Base-by-base conservation (phyloP, 2,113 vertebrate genomes). In the Oryzias javanicus region DNA sequence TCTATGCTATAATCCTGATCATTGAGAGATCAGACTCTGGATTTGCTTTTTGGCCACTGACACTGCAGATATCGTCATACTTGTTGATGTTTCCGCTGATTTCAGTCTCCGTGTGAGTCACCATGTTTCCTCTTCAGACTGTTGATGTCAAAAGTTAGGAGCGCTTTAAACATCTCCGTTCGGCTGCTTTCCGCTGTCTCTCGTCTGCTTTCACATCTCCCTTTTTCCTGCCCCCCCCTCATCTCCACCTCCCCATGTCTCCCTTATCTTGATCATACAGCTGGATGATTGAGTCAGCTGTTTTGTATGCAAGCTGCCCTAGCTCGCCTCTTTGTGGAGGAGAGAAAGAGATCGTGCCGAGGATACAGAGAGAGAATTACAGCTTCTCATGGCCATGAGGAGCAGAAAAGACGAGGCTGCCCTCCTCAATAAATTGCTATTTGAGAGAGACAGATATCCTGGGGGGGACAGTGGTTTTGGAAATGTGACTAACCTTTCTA, bases 281-380 rank as follows among this genome's bases (percentile, higher is more conserved):
- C 89, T 86, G 90, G 88, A 91, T 91, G 93, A 92, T 93, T 91
- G 92, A 94, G 93, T 90, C 93, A 92, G 93, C 93, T 94, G 88
- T 92, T 93, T 94, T 93, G 93, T 88, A 89, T 89, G 89, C 91
- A 86, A 88, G 82, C 86, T 91, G 93, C 90, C 88, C 85, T 86
- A 90, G 91, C 90, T 89, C 86, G 88, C 78, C 86, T 91, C 90
- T 90, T 87, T 90, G 89, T 86, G 68, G 81, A 80, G 82, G 86
- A 82, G 73, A 78, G 88, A 81, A 87, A 79, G 76, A 79, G 91
- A 88, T 88, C 82, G 92, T 88, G 91, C 89, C 6, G 84, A 61
- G 88, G 91, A 86, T 91, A 90, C 90, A 77, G 89, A 93, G 86
- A 86, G 72, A 88, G 79, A 88, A 80, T 81, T 88, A 65, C 77